Evolutionary conservation across 2,888 invertebrate species (phyloP), one percentile per base, ranked within the genome.

Genomic region (Hydraecia micacea): DNA sequence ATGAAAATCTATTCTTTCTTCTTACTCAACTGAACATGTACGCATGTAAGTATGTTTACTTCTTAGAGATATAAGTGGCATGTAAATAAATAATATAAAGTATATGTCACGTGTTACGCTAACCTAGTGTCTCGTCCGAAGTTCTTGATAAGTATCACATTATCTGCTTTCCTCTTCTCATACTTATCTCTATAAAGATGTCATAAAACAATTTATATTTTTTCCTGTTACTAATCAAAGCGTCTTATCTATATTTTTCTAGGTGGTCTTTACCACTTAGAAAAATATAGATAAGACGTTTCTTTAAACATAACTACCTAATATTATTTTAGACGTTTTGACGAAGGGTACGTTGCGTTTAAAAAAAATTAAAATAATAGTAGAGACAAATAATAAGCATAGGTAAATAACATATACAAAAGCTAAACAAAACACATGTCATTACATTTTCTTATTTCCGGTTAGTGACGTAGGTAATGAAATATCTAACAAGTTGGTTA

Each of bases 391-490:
- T 63, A 42, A 42, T 62, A 28, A 60, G 5, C 42, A 32, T 63
- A 32, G 3, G 7, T 52, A 67, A 25, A 39, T 62, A 68, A 46
- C n/a, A 21, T 11, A n/a, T 15, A 67, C 39, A 63, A 15, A 25
- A 15, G 15, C 18, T 25, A 42, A 81, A 46, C 52, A 63, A 28
- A 80, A 75, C 36, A 62, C 18, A 62, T 49, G 70, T 13, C 9
- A 82, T 75, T 81, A 76, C 9, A n/a, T 49, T 82, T 32, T 49
- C 63, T 84, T 69, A 72, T 84, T 84, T 84, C 79, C 68, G 68
- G 28, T 46, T 36, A 60, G 36, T 32, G 15, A 42, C 39, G 25
- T 55, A 55, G 9, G 25, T 25, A 58, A 36, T 68, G 8, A 11
- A 28, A 36, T 8, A 79, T 67, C 18, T 18, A 3, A 55, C 8